Evolutionary conservation across 2,797 vertebrate genomes (phyloP).

Genomic region (Sebastes taczanowskii): DNA sequence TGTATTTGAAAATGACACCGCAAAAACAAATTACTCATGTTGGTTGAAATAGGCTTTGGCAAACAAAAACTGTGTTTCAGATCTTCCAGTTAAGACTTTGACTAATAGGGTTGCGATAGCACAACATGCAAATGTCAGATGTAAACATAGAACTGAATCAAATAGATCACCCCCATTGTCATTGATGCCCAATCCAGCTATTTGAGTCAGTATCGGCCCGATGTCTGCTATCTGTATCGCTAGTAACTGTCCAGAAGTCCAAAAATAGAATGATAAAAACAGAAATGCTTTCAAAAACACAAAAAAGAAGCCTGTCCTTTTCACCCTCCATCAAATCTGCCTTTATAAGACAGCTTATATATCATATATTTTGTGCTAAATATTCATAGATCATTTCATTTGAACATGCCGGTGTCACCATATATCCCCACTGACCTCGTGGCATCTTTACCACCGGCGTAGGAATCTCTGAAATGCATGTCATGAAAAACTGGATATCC

Average conservation of each 20-base stretch:
- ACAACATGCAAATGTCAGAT: neutral
- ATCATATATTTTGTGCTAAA: neutral
- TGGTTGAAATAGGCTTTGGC: neutral
- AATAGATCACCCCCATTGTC: too few species aligned
- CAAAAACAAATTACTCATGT: neutral
- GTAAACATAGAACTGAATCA: too few species aligned
- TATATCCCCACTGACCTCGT: neutral
- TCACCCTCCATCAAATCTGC: too few species aligned
- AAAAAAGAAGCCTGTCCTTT: neutral
- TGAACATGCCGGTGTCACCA: neutral
- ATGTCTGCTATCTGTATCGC: too few species aligned
- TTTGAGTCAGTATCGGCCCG: too few species aligned
- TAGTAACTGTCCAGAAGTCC: too few species aligned
- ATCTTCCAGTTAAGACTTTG: neutral
- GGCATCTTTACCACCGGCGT: slow-evolving; percentile 3
- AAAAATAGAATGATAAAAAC: too few species aligned
- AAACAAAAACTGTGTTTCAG: neutral
- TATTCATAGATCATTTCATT: neutral
- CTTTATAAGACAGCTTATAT: neutral
- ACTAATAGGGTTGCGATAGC: neutral
- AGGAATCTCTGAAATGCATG: slow-evolving; percentile 29
- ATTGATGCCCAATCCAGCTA: too few species aligned
- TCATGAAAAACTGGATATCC: slow-evolving; percentile 39
- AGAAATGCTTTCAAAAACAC: too few species aligned
- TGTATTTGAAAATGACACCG: neutral